Evolutionary conservation across 2,113 vertebrate genomes (phyloP).

Genomic region (Ariopsis seemanni): DNA sequence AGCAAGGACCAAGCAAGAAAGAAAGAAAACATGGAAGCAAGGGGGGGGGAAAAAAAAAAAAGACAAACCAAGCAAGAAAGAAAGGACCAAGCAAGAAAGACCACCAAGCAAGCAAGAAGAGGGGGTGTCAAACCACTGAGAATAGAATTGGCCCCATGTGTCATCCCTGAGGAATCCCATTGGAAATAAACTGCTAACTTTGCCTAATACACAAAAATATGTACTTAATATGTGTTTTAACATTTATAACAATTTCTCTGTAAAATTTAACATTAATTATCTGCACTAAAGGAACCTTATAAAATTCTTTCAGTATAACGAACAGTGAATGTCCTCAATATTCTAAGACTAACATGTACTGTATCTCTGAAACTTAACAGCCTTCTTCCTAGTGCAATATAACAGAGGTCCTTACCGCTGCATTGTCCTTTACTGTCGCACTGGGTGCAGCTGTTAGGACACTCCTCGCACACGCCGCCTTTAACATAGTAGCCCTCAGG

Average conservation of each 20-base stretch:
- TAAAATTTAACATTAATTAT: background rate
- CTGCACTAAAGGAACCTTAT: too few species aligned
- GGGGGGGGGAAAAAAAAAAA: background rate
- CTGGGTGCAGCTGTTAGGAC: constrained; percentile 76
- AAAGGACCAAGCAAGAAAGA: too few species aligned
- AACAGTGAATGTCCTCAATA: background rate
- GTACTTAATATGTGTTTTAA: background rate
- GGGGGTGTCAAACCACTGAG: background rate
- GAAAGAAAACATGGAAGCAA: background rate
- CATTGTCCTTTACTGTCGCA: constrained; percentile 79
- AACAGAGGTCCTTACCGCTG: constrained; percentile 72
- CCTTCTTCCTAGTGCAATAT: background rate
- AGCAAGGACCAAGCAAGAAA: too few species aligned
- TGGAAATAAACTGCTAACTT: background rate
- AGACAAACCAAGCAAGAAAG: too few species aligned
- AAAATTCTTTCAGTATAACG: background rate
- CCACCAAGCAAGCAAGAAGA: background rate
- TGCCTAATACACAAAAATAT: background rate
- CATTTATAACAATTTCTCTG: background rate
- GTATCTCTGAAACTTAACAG: background rate
- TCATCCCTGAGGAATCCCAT: background rate
- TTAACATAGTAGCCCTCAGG: constrained; percentile 70
- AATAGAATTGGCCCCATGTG: background rate
- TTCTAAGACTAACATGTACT: background rate
- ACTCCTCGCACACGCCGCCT: constrained; percentile 75